These are phyloP conservation scores for Hoplias malabaricus DNA, from an alignment of 2,113 vertebrate species.

Conservation along the genomic window DNA sequence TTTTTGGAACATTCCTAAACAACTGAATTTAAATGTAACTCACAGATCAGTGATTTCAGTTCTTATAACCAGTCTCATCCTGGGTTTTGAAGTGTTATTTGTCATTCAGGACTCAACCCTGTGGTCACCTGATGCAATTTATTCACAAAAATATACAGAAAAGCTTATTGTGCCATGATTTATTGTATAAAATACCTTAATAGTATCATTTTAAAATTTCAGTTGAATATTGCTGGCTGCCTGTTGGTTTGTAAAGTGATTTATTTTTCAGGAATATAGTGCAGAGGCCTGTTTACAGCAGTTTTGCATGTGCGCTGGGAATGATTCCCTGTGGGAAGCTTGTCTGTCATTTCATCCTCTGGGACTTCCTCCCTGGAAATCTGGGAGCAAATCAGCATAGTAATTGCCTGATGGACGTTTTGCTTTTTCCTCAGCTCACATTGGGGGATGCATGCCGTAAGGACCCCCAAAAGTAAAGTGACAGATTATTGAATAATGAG, in stretches of 20 bases:
- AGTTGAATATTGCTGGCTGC: background rate
- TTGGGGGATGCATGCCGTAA: background rate
- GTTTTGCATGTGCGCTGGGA: slow-evolving; percentile 3
- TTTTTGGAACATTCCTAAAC: too few species aligned
- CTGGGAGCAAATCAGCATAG: background rate
- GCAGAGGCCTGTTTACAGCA: background rate
- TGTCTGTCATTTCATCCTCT: slow-evolving; percentile 31
- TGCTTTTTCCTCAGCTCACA: background rate
- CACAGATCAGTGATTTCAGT: too few species aligned
- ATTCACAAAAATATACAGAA: too few species aligned
- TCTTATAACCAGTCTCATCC: too few species aligned
- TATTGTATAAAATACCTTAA: too few species aligned
- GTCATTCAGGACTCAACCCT: too few species aligned
- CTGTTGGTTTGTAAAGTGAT: background rate
- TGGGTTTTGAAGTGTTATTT: too few species aligned
- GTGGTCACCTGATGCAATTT: too few species aligned
- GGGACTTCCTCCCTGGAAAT: slow-evolving; percentile 16
- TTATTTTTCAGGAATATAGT: background rate
- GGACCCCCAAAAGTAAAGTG: background rate
- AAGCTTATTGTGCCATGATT: too few species aligned
- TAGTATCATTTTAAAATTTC: background rate
- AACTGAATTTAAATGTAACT: too few species aligned
- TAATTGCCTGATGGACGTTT: slow-evolving; percentile 32
- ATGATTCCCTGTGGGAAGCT: slow-evolving; percentile 14
- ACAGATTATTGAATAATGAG: background rate